Base-by-base conservation (phyloP, 1,140 invertebrate genomes). In the Bombus haemorrhoidalis region DNA sequence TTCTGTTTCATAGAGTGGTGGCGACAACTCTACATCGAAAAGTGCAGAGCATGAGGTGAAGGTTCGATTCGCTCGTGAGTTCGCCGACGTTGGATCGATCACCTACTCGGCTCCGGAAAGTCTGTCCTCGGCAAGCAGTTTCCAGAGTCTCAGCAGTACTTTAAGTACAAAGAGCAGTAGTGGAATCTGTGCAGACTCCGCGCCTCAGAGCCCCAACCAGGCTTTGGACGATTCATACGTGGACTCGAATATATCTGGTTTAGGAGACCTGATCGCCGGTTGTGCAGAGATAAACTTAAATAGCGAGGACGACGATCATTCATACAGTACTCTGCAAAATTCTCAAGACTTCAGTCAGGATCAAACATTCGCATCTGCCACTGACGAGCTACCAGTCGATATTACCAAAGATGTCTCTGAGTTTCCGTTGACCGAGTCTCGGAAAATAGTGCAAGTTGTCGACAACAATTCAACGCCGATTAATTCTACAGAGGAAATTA, bases 101-200 rank as follows among this genome's bases (percentile, higher is more conserved):
- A 57, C 32, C 53, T 78, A 74, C 62, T 75, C 84, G 78, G 85
- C 68, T 0, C 83, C 85, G 12, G 92, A 92, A 22, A 92, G 89
- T 68, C 77, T 94, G 6, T 94, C 93, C 1, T 93, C 93, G 22
- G 91, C 92, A 15, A 93, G 94, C 80, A 94, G 93, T 47, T 92
- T 92, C 73, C 93, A 92, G 39, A 94, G 94, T 77, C 74, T 93
- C 47, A 86, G 80, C 22, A 92, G 91, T 34, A 94, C 86, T 10
- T 82, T 91, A n/a, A 94, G 92, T 62, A 91, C 87, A 15, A 94
- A 94, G 39, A 92, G 90, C 76, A 92, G 91, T 74, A 93, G 86
- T 43, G 91, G 91, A 41, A 92, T 91, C 68, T 92, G 92, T 76
- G 66, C 87, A 0, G 92, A 93, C 34, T 90, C 87, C 3, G 13